phyloP scores from a whole-genome alignment of 1,140 invertebrate species.

The Drosophila gunungcola region DNA sequence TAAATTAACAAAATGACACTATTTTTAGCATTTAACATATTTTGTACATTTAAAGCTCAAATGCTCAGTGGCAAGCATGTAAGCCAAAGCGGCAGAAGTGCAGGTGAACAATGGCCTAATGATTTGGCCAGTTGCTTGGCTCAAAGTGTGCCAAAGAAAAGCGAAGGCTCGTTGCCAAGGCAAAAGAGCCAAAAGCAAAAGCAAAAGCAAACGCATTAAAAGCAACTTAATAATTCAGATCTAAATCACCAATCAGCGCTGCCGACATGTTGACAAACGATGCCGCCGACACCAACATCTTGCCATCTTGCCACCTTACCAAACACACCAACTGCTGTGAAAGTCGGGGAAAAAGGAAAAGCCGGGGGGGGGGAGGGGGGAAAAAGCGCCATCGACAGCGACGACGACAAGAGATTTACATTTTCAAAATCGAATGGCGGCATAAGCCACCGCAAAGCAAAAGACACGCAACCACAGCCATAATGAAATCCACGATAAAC shows the following conservation, averaged over 20 bases:
- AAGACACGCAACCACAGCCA: slow-evolving; percentile 76
- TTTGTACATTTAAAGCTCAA: neutral
- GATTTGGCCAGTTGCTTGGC: neutral
- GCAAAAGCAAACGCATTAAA: slow-evolving; percentile 74
- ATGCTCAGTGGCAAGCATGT: neutral
- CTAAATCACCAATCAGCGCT: slow-evolving; percentile 78
- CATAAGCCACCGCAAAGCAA: slow-evolving; percentile 81
- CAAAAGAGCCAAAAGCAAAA: slow-evolving; percentile 10
- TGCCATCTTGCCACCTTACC: slow-evolving; percentile 1
- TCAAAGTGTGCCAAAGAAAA: slow-evolving; percentile 59
- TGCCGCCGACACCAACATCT: slow-evolving; percentile 49
- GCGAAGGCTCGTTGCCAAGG: slow-evolving; percentile 3
- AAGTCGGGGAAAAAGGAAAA: slow-evolving; percentile 7
- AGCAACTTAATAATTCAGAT: slow-evolving; percentile 83
- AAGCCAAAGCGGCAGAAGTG: neutral
- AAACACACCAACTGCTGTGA: neutral
- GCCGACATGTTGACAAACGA: slow-evolving; percentile 81
- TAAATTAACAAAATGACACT: no score
- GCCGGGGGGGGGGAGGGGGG: neutral
- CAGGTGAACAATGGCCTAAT: slow-evolving; percentile 9
- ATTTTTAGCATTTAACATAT: no score
- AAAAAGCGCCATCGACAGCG: slow-evolving; percentile 17
- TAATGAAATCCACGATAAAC: slow-evolving; percentile 81
- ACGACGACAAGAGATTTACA: slow-evolving; percentile 76
- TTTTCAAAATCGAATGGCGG: slow-evolving; percentile 81